Evolutionary conservation across 2,797 vertebrate species (phyloP).

Genomic region (Chaunax sp.): DNA sequence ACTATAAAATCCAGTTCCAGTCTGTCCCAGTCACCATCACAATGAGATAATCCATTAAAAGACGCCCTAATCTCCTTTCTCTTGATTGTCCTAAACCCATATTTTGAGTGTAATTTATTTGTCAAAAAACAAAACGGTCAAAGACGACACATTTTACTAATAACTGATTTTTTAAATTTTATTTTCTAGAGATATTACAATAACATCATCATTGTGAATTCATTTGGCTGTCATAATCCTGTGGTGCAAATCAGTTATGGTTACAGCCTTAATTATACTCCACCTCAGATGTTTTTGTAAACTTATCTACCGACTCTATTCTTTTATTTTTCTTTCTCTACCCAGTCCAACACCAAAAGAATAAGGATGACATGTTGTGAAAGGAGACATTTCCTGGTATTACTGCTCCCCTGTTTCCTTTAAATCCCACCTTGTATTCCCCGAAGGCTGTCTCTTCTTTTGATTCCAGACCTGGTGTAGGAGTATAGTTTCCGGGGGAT

Average conservation of each 20-base stretch:
- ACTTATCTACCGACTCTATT: neutral
- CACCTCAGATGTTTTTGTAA: constrained; percentile 1
- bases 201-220: too few relatives aligned
- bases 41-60: constrained; percentile 28
- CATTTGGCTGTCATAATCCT: too few relatives aligned
- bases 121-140: too few relatives aligned
- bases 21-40: constrained; percentile 16
- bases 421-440: constrained; percentile 44
- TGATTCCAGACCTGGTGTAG: constrained; percentile 43
- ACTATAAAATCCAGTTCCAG: constrained; percentile 38
- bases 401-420: constrained; percentile 22
- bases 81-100: too few relatives aligned
- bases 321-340: neutral
- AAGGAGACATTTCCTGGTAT: constrained; percentile 17
- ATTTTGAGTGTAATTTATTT: too few relatives aligned
- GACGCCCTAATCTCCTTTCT: neutral
- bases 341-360: neutral
- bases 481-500: constrained; percentile 32
- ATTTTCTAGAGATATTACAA: too few relatives aligned
- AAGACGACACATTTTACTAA: too few relatives aligned
- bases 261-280: neutral
- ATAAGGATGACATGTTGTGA: constrained; percentile 7
- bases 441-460: constrained; percentile 45
- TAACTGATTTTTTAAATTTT: neutral
- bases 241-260: too few relatives aligned